phyloP scores from a whole-genome alignment of 2,113 vertebrate species.

The Ibidorhyncha struthersii region DNA sequence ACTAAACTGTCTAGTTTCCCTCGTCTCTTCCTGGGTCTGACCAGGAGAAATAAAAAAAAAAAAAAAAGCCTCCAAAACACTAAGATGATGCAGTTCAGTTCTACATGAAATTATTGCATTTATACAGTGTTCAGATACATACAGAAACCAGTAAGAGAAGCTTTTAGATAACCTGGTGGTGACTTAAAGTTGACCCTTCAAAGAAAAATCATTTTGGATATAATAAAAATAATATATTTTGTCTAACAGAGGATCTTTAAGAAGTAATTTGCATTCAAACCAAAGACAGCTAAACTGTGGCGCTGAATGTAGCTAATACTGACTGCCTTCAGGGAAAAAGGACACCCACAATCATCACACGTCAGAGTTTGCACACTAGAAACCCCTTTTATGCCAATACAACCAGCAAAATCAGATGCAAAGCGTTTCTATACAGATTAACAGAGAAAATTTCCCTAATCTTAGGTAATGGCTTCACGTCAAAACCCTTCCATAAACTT shows the following conservation, averaged over 20 bases:
- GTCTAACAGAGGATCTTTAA: not conserved
- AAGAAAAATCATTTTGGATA: not conserved
- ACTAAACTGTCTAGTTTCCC: not conserved
- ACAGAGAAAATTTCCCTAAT: not conserved
- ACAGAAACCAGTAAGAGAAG: not conserved
- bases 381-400: not conserved
- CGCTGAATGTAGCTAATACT: not conserved
- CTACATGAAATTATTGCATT: not conserved
- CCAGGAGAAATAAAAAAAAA: not conserved
- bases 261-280: not conserved
- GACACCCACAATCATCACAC: not conserved
- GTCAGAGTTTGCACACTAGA: not conserved
- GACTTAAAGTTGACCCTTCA: constrained; percentile 2
- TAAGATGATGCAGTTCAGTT: not conserved
- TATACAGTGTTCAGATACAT: not conserved
- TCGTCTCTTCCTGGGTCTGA: not conserved
- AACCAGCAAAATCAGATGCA: not conserved
- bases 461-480: not conserved
- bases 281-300: not conserved
- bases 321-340: not conserved
- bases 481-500: not conserved
- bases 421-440: not conserved
- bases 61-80: not conserved
- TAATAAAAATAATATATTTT: not conserved
- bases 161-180: constrained; percentile 11